Base-by-base conservation (phyloP, 37 sponge, comb jelly and placozoan species). In the Aphrocallistes beatrix region DNA sequence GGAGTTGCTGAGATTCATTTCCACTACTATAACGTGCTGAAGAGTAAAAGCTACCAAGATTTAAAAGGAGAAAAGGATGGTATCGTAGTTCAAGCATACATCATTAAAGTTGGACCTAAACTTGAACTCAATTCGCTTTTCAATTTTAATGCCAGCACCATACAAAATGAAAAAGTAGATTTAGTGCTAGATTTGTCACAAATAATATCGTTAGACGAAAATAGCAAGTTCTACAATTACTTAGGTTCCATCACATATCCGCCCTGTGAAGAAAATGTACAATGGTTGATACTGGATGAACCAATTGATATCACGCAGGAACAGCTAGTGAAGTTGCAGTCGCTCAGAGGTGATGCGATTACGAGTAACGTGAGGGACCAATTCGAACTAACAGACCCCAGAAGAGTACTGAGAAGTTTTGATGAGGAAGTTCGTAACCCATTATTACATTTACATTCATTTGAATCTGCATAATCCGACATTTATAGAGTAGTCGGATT, bases 281-380 rank as follows among this genome's bases (percentile, higher is more conserved):
- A 60, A 60, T 60, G 75, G 75, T 30, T 60, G 75, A 30, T 60
- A 60, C 10, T 60, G 75, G 75, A 21, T 19, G 75, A 60, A 6
- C 3, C 75, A 13, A 19, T 60, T 60, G 75, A 60, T 19, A 60
- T 60, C 10, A 60, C 75, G n/a, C 28, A 3, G 34, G 17, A 60
- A 13, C 75, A 60, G 34, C 75, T 60, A 25, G n/a, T 28, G n/a
- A 28, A 19, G 75, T 13, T 60, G n/a, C 10, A 30, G 34, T 60
- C 34, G 3, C 25, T 60, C 25, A 60, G 75, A 3, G n/a, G 21
- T 60, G 75, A 60, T 21, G 25, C n/a, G n/a, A n/a, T n/a, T n/a
- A n/a, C n/a, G n/a, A n/a, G 75, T 6, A 60, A 60, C n/a, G 75
- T 60, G 34, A 60, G 75, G n/a, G 75, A 60, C 3, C 75, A 60